Evolutionary conservation across 92 coral and sea anemone genomes (phyloP), one percentile per base, ranked within the genome.

Genomic region (Micromussa lordhowensis): DNA sequence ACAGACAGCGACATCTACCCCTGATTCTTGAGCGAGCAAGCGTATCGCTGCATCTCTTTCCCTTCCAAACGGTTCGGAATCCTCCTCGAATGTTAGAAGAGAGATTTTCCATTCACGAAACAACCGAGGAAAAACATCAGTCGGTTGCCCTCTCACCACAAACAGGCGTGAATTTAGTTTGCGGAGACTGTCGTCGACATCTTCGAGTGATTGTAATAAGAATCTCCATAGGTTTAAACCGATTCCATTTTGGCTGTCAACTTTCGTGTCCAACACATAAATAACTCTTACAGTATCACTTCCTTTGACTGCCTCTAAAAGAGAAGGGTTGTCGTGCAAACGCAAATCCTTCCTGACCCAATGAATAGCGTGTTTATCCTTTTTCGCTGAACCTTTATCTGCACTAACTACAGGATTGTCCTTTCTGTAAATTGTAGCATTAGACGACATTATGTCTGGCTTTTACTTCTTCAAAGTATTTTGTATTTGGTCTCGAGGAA

Each of bases 311-410:
- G 99, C 99, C 79, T 96, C 96, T 28, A 90, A 76, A 53, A 96
- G 95, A 75, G 98, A 97, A 21, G 98, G 98, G 31, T 96, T 96
- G 84, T 96, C 99, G 78, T 96, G 99, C 58, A 96, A 88, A 26
- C 99, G 96, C 13, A 96, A 92, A 75, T 92, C 99, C 85, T 96
- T 96, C 59, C 97, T 91, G 53, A 94, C 87, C 99, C 99, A 96
- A 84, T 96, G 97, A 80, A 96, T 90, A 21, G 96, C 91, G 70
- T 92, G 93, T 87, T 71, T 87, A 4, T 40, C 76, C 2, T 26
- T 77, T 77, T 55, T 74, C n/a, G 28, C 72, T 36, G 55, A 49
- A 48, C 68, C 57, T 34, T 36, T 74, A 0, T 83, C 79, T 22
- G 32, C 71, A n/a, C 70, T 28, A 83, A 2, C 70, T 36, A 36